These are phyloP conservation scores for Trichosurus vulpecula DNA, from an alignment of 2,797 vertebrate species.

Conservation along the genomic window DNA sequence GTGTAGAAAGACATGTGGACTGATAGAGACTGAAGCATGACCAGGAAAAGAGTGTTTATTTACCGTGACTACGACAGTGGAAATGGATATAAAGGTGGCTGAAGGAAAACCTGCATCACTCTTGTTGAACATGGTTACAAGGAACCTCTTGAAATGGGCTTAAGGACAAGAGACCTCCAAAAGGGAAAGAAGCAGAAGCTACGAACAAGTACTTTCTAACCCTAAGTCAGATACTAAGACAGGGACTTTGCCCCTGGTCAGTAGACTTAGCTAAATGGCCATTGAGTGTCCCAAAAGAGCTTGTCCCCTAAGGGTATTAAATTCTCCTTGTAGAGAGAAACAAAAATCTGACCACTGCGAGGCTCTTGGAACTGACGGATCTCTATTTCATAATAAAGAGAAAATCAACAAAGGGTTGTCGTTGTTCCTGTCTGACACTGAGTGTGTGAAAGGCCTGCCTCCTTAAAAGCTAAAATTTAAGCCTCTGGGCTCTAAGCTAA, in stretches of 20 bases:
- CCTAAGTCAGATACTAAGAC: not conserved
- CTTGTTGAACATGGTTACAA: not conserved
- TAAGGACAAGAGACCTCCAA: not conserved
- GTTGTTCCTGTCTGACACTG: too few species aligned
- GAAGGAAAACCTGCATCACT: not conserved
- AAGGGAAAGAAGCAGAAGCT: too few species aligned
- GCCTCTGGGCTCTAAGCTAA: too few species aligned
- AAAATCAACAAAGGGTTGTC: too few species aligned
- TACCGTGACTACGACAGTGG: not conserved
- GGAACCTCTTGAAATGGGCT: not conserved
- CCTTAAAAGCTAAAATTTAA: too few species aligned
- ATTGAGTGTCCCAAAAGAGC: not conserved
- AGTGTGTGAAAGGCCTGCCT: too few species aligned
- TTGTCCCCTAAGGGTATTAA: too few species aligned
- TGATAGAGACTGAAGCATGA: not conserved
- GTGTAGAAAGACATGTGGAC: not conserved
- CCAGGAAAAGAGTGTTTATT: not conserved
- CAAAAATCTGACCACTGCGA: not conserved
- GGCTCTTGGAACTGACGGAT: not conserved
- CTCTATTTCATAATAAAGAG: too few species aligned
- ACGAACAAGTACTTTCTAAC: not conserved
- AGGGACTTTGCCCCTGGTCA: not conserved
- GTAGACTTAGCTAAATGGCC: not conserved
- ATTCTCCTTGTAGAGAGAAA: too few species aligned
- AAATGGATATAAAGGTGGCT: not conserved